Evolutionary conservation across 2,113 vertebrate species (phyloP), one percentile per base, ranked within the genome.

Genomic region (Gallinago jamesoni): DNA sequence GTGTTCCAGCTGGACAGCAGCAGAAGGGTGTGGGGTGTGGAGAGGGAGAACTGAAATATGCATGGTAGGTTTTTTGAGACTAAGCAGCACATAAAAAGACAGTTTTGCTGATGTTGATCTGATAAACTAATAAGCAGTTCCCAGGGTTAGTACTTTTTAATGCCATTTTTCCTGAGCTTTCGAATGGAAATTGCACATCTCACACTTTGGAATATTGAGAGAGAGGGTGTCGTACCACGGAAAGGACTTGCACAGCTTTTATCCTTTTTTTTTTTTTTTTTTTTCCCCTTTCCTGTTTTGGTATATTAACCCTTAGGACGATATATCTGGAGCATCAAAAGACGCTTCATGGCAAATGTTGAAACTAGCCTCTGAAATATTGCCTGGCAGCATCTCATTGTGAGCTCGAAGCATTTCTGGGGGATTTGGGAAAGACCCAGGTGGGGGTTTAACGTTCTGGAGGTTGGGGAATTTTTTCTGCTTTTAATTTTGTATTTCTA

Each of bases 1-100:
- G 96, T 78, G 56, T 97, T 98, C 97, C 98, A 98, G 97, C 98
- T 98, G 97, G 96, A 94, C 80, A 89, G 86, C 94, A 97, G 89
- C 79, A 66, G 66, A 94, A 95, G 97, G 93, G 93, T 93, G 94
- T 95, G 96, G 96, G 96, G 96, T 92, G 48, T 52, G 24, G 77
- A 96, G 88, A 72, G 72, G 90, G 94, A 95, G 89, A 84, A 37
- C 93, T 70, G 64, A 95, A 95, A 82, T 87, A 96, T 94, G 96
- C 59, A 5, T 48, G 92, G 73, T 93, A 48, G 94, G 75, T 91
- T 93, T 93, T 96, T 80, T 77, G 83, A 96, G 96, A 96, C 70
- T 55, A 76, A 92, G 96, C 96, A 96, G 77, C 72, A 53, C 87
- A 94, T 88, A 83, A 80, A 94, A 89, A 91, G 80, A 76, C 75